Base-by-base conservation (phyloP, 2,113 vertebrate genomes). In the Macrotus californicus region DNA sequence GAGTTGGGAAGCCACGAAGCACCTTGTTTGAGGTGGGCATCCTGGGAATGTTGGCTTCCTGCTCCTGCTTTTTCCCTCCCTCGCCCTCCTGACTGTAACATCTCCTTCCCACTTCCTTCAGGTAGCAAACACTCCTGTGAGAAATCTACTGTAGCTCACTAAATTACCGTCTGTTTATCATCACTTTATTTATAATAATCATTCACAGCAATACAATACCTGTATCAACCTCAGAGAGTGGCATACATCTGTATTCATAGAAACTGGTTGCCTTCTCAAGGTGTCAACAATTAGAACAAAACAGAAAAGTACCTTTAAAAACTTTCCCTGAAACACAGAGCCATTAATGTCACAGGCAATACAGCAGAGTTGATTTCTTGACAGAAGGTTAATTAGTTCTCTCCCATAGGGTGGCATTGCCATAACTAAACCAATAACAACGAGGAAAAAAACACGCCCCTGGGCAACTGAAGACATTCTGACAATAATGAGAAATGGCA, bases 321-420 rank as follows among this genome's bases (percentile, higher is more conserved):
- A 80, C 39, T 94, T 95, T 50, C 80, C 26, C 86, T 70, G 82
- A 70, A 92, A 95, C 64, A 86, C 43, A 46, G 43, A 92, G 75
- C 31, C 94, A 89, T 95, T 95, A 96, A 82, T 91, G 89, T 92
- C 94, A 90, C 76, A 52, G 43, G 79, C 85, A 95, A 84, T 97
- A 89, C 2, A 94, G 76, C 82, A 91, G 82, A 73, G 81, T 18
- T 89, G 95, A 89, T 94, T 96, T 95, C 92, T 86, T 96, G 96
- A 97, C 94, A 95, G 86, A 80, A 97, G 96, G 88, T 96, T 97
- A 97, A 97, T 97, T 97, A 97, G 90, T 95, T 94, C 96, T 96
- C 83, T 96, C 97, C 96, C 94, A 87, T 67, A 97, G 96, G 95
- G 96, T 87, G 82, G 61, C 79, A 97, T 64, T 64, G 88, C 67